Percentiles rank a stretch among this genome's conserved stretches.
Evolutionary conservation across 2,113 vertebrate species (phyloP).

Genomic region (Tachycineta bicolor): DNA sequence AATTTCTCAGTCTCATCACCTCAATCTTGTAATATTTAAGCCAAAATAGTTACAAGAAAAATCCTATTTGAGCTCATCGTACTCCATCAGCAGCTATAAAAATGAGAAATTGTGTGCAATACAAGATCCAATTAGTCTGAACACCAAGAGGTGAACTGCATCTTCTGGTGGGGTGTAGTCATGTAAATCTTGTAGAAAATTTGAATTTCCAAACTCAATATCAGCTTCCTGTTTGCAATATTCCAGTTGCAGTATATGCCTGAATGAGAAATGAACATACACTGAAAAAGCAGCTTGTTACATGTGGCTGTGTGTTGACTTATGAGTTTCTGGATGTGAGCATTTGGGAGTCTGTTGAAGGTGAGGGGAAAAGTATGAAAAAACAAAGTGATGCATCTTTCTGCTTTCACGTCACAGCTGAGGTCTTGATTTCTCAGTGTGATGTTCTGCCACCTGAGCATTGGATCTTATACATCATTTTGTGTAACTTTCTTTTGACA

Average conservation of each 20-base stretch:
- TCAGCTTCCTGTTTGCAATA: not conserved
- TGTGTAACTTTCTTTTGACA: not conserved
- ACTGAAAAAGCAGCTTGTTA: not conserved
- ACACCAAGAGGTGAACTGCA: not conserved
- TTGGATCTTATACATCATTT: not conserved
- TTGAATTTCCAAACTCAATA: not conserved
- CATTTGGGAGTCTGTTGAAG: not conserved
- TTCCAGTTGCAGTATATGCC: not conserved
- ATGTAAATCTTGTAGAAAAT: not conserved
- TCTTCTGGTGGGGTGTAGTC: not conserved
- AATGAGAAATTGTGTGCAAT: not conserved
- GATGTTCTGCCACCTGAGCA: not conserved
- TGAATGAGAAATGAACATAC: not conserved
- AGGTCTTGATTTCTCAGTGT: not conserved
- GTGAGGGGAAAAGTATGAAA: not conserved
- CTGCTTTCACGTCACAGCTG: not conserved
- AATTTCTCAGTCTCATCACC: not conserved
- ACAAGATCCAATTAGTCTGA: not conserved
- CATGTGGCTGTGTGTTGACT: not conserved
- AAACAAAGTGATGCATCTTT: accelerated
- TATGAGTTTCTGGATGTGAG: not conserved
- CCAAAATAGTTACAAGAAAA: not conserved
- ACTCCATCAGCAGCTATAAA: not conserved
- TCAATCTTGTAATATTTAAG: not conserved
- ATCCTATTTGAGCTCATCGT: not conserved